Conservation (phyloP, 2,113 vertebrate species). For the Gymnocephalus cernua region DNA sequence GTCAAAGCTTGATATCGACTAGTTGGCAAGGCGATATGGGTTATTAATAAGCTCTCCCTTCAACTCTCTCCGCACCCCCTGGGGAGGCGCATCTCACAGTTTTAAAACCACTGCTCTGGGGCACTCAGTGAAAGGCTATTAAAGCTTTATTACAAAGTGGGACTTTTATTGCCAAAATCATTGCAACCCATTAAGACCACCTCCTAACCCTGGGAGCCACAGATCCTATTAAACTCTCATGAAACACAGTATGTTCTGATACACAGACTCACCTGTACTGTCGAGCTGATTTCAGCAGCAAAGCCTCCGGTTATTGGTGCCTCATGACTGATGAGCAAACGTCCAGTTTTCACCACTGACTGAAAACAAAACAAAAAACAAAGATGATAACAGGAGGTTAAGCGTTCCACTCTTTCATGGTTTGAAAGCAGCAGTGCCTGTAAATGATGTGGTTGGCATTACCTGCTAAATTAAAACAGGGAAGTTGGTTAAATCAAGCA, state of each 20-base stretch:
- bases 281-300: constrained; percentile 95
- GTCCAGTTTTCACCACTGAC: constrained; percentile 96
- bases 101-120: constrained; percentile 25
- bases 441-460: background rate
- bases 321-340: constrained; percentile 96
- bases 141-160: constrained; percentile 54
- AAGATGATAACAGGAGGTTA: constrained; percentile 17
- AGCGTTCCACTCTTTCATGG: rapidly evolving
- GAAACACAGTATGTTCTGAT: constrained; percentile 1
- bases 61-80: background rate
- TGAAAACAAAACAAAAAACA: constrained; percentile 81
- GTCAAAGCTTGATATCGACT: background rate
- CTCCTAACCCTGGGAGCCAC: constrained; percentile 2
- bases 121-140: constrained; percentile 36
- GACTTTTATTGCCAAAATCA: constrained; percentile 48
- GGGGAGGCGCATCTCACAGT: background rate
- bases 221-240: constrained; percentile 43
- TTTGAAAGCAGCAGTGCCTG: background rate
- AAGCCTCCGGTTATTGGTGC: constrained; percentile 97
- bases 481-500: background rate
- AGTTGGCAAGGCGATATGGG: background rate
- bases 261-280: constrained; percentile 90
- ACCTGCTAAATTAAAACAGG: background rate
- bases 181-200: constrained; percentile 20
- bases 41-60: background rate